Evolutionary conservation across 2,888 invertebrate genomes (phyloP).

Genomic region (Aromia moschata): DNA sequence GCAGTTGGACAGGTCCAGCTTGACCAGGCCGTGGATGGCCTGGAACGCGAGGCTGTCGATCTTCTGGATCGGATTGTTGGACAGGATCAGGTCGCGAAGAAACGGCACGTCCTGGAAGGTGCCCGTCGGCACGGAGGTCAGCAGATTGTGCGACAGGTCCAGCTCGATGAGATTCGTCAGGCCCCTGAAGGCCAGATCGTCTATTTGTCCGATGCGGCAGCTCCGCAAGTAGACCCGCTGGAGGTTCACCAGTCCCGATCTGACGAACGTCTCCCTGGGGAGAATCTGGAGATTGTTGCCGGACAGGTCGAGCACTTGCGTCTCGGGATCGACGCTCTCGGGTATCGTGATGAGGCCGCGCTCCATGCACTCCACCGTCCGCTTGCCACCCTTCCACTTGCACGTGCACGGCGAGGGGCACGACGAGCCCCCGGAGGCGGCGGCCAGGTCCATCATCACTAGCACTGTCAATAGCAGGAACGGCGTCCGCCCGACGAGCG

Average conservation of each 20-base stretch:
- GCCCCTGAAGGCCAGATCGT: constrained; percentile 84
- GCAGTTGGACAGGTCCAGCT: constrained; percentile 85
- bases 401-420: constrained; percentile 85
- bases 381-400: constrained; percentile 95
- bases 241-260: constrained; percentile 83
- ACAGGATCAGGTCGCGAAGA: constrained; percentile 81
- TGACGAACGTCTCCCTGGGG: constrained; percentile 82
- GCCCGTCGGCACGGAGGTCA: constrained; percentile 81
- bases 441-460: constrained; percentile 21
- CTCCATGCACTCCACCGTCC: constrained; percentile 90
- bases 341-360: constrained; percentile 85
- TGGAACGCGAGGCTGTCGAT: constrained; percentile 80
- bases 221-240: constrained; percentile 86
- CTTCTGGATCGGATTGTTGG: constrained; percentile 84
- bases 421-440: constrained; percentile 67
- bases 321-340: constrained; percentile 84
- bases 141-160: constrained; percentile 85
- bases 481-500: no score
- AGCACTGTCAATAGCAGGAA: constrained; percentile 24
- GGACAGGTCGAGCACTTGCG: constrained; percentile 90
- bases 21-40: constrained; percentile 79
- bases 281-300: constrained; percentile 87
- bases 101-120: constrained; percentile 84
- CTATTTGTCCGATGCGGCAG: constrained; percentile 87
- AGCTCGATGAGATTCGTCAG: constrained; percentile 90